A percentile compares a stretch with the other conserved stretches of the same genome.
Conservation (phyloP, 2,113 vertebrate genomes). For the Casuarius casuarius region DNA sequence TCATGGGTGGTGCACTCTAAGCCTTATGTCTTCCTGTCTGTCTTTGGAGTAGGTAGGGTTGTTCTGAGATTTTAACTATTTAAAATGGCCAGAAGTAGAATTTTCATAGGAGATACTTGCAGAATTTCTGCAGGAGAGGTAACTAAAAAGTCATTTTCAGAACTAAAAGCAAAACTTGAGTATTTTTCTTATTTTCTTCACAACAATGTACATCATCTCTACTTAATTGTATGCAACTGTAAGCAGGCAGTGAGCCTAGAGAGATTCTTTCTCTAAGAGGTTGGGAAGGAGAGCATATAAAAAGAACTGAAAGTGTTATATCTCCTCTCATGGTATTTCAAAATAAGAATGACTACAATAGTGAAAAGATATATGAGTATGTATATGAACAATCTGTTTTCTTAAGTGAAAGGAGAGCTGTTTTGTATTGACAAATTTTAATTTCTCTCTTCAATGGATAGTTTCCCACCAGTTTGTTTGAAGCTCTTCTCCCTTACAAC, state of each 20-base stretch:
- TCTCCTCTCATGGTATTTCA: neutral
- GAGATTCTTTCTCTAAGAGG: neutral
- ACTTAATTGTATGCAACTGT: neutral
- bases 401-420: neutral
- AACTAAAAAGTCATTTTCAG: neutral
- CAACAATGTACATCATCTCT: fast-evolving
- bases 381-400: neutral
- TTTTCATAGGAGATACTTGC: neutral
- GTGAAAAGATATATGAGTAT: neutral
- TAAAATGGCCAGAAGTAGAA: neutral
- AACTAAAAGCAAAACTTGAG: neutral
- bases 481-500: neutral
- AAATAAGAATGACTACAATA: neutral
- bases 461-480: neutral
- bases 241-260: neutral
- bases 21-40: neutral
- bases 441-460: neutral
- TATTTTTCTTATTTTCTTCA: neutral
- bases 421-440: neutral
- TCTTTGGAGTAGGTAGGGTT: neutral
- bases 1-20: neutral
- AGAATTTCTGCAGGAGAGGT: neutral
- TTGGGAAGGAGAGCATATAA: neutral
- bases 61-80: neutral
- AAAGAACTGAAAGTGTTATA: neutral